phyloP scores from a whole-genome alignment of 92 coral and sea anemone species.

The Pocillopora grandis region DNA sequence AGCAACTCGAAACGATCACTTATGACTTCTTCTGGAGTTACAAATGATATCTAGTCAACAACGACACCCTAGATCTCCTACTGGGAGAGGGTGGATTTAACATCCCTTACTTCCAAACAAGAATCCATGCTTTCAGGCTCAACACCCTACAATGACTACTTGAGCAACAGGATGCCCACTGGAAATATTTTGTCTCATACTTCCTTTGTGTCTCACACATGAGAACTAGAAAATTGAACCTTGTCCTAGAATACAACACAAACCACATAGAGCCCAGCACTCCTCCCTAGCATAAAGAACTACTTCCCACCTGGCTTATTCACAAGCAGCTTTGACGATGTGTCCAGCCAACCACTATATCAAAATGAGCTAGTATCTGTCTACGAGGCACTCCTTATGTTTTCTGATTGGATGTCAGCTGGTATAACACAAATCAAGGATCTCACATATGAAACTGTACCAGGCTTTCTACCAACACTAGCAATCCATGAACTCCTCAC shows the following conservation, averaged over 20 bases:
- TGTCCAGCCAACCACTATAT: neutral
- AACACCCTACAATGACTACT: too few species aligned
- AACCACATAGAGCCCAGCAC: neutral
- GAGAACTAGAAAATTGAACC: neutral
- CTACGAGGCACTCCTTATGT: neutral
- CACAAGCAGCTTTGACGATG: neutral
- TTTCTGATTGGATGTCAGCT: constrained; percentile 1
- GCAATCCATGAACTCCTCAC: constrained; percentile 12
- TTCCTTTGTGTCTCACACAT: too few species aligned
- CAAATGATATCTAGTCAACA: too few species aligned
- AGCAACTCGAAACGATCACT: too few species aligned
- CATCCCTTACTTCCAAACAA: too few species aligned
- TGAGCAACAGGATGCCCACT: too few species aligned
- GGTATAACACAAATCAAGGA: neutral
- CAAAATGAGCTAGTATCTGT: neutral
- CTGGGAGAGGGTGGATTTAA: too few species aligned
- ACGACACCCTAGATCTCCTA: too few species aligned
- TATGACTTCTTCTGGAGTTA: too few species aligned
- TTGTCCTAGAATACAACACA: neutral
- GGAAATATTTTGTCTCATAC: too few species aligned
- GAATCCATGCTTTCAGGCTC: too few species aligned
- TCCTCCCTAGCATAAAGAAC: neutral
- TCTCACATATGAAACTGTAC: constrained; percentile 4
- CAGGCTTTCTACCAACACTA: neutral
- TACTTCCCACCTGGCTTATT: neutral